Base-by-base conservation (phyloP, 2,888 invertebrate species). In the Psylliodes chrysocephalus region DNA sequence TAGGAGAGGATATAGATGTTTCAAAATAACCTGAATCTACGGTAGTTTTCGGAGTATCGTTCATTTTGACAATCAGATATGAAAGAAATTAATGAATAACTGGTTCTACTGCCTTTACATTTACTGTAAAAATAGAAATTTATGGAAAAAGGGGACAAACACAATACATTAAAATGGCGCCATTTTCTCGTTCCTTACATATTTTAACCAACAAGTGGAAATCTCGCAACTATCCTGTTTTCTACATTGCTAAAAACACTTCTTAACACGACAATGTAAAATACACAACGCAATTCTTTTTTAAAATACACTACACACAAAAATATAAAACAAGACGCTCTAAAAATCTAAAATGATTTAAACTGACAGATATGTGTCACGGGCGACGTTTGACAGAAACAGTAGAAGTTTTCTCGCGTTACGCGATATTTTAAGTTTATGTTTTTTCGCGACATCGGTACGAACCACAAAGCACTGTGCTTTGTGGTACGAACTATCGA, bases 1-100 rank as follows among this genome's bases (percentile, higher is more conserved):
- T 71, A 1, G 74, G 73, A 15, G 75, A 72, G 28, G 62, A 71
- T 4, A 71, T 5, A 17, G 68, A 57, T 28, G 60, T 14, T 40
- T 70, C 62, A 52, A 71, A 60, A 51, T 49, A 69, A 15, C 65
- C 68, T 12, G 67, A 67, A 47, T 67, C 67, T 15, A 55, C 44
- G n/a, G 60, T 33, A 38, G 60, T 57, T 19, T 51, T 40, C n/a
- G 65, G 57, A 14, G 59, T 63, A 12, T 56, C 47, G 35, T 51
- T 64, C 68, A 68, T 68, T 55, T 60, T 61, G 42, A 8, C 6
- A 14, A 38, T 14, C 10, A 14, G 3, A 33, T 33, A 14, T 38
- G 15, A 14, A 38, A 14, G 7, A 38, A 14, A 5, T 1, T n/a
- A 14, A 38, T 38, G 2, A 38, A 15, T 14, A 38, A 38, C 12